A percentile compares a stretch with the other conserved stretches of the same genome.
Evolutionary conservation across 2,888 invertebrate genomes (phyloP).

Genomic region (Lottia scabra): DNA sequence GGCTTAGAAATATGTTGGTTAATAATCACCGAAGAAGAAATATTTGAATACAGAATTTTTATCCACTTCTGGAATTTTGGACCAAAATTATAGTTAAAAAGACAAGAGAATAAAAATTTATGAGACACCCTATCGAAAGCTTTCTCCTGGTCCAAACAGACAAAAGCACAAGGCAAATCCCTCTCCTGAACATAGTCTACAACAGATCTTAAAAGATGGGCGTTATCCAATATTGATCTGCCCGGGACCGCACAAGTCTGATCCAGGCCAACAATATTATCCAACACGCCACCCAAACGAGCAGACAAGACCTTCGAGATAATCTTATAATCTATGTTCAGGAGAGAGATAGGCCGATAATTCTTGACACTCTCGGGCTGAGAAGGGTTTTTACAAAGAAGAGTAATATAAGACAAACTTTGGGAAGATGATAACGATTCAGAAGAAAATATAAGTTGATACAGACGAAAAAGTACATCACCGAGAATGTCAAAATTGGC

Average conservation of each 20-base stretch:
- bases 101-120: neutral
- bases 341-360: slow-evolving; percentile 38
- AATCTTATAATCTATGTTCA: slow-evolving; percentile 40
- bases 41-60: too few species aligned
- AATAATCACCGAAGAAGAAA: too few species aligned
- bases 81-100: too few species aligned
- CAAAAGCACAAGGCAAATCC: slow-evolving; percentile 29
- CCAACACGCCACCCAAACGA: slow-evolving; percentile 26
- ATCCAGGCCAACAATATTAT: slow-evolving; percentile 33
- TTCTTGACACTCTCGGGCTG: slow-evolving; percentile 28
- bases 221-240: slow-evolving; percentile 40
- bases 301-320: slow-evolving; percentile 35
- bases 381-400: slow-evolving; percentile 35
- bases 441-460: slow-evolving; percentile 17
- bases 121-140: slow-evolving; percentile 41
- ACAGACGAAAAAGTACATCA: slow-evolving; percentile 18
- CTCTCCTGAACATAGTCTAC: slow-evolving; percentile 36
- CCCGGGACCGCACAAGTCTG: slow-evolving; percentile 40
- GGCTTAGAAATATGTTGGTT: too few species aligned
- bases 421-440: slow-evolving; percentile 19
- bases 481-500: slow-evolving; percentile 24
- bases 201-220: slow-evolving; percentile 33
- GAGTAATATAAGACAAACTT: slow-evolving; percentile 22
- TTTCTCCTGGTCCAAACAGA: slow-evolving; percentile 42
- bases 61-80: too few species aligned